Evolutionary conservation across 2,797 vertebrate genomes (phyloP), one percentile per base, ranked within the genome.

Genomic region (Diplodus puntazzo): DNA sequence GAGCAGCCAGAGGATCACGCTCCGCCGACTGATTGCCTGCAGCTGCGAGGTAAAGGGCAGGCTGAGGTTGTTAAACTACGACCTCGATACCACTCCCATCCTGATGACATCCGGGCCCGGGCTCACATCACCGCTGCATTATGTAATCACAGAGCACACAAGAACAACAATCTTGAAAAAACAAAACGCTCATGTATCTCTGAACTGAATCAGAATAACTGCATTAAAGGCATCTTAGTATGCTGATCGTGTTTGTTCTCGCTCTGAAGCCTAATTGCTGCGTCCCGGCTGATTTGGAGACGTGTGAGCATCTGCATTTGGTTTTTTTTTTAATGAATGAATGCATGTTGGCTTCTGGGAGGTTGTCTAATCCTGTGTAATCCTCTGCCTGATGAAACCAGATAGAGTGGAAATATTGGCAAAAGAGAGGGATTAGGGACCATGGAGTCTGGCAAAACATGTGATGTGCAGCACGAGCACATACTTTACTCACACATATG

Each of bases 321-420:
- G 72, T 34, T 34, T 34, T 77, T 81, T 87, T 93, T 39, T 92
- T 92, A 93, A 92, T 95, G 93, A 95, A 94, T 93, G 90, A 91
- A 88, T 80, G 80, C 88, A 92, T 90, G 89, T 89, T 87, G 89
- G 73, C 78, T 82, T 87, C 77, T 84, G 90, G 84, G 77, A 84
- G 88, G 83, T 81, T 87, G 75, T 91, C 92, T 95, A 95, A 95
- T 95, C 93, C 92, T 52, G 82, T 92, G 91, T 95, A 95, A 95
- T 95, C 94, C 90, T 39, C 76, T 53, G 86, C 91, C 92, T 92
- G 93, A 93, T 95, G 92, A 94, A 94, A 93, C 91, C 92, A 93
- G 92, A 94, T 91, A 90, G 91, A 91, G 89, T 85, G 85, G 90
- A 93, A 94, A 95, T 90, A 92, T 94, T 94, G 94, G 90, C 92